Base-by-base conservation (phyloP, 1,140 invertebrate species). In the Drosophila busckii region DNA sequence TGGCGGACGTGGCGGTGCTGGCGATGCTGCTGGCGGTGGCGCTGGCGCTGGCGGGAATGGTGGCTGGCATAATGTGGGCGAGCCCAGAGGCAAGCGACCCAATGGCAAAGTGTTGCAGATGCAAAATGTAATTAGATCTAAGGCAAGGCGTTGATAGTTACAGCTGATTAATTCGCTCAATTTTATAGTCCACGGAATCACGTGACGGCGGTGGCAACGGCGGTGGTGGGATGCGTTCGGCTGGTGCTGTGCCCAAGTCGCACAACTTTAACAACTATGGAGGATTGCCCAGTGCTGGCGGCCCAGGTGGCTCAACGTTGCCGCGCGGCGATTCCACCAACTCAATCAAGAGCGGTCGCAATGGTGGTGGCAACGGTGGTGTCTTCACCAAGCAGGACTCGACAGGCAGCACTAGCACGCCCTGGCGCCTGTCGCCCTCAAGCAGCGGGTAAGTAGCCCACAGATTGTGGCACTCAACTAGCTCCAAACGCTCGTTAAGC, bases 191-290 rank as follows among this genome's bases (percentile, higher is more conserved):
- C 0, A 88, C 90, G 55, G 91, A 92, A 67, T 88, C 88, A 50
- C 83, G 84, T 3, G 53, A 88, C 88, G 78, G 58, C 10, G 31
- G 59, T 12, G 28, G 84, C 4, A 52, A 88, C 88, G 78, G 58
- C 10, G 31, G 59, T 12, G 28, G 48, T 7, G 48, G 73, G 17
- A 82, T 82, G 75, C 54, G 85, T n/a, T 63, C 60, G 16, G 83
- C 89, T 34, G 90, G 91, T 20, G 91, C 89, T 0, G 93, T 96
- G 12, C 92, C 93, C 38, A 96, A 96, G 87, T 94, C 93, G 10
- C 94, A 94, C 88, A 96, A 94, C 84, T 96, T 96, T 75, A 94
- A 94, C 13, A 95, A 94, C 9, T 95, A 95, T 70, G 91, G 91
- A 2, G 89, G 88, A 4, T 87, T 88, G 29, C 32, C 88, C 56